Base-by-base conservation (phyloP, 2,113 vertebrate genomes). In the Actenoides hombroni region DNA sequence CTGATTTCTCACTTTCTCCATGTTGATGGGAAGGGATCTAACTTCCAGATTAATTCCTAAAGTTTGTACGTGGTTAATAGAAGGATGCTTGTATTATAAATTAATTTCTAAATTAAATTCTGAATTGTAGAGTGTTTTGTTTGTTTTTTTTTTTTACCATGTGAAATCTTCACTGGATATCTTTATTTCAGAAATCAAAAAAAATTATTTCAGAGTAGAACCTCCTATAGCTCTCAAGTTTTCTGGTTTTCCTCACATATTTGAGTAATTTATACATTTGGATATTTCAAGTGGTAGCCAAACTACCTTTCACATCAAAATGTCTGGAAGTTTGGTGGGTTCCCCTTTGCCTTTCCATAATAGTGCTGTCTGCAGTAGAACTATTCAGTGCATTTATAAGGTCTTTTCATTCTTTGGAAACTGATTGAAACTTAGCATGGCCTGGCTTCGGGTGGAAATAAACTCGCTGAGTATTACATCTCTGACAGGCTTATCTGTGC, bases 401-500 rank as follows among this genome's bases (percentile, higher is more conserved):
- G 35, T 46, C 28, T 70, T 51, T 25, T 59, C 1, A 3, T 60
- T 85, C 23, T 69, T 91, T 44, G 53, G 70, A 79, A 76, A 28
- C 17, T 53, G 20, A 11, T 61, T 91, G 68, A 59, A 65, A 74
- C 23, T 60, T 33, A 21, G 3, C 7, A 9, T 31, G 29, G 28
- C 42, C 39, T 60, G 35, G 35, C 53, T 79, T 75, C 33, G 39
- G 53, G 20, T 84, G 33, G 39, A 59, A 85, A 19, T 85, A n/a
- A 71, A 69, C 24, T 51, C 18, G 46, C 0, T 0, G 6, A 33
- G 14, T 51, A 24, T 37, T 19, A 1, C 3, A 21, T 28, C 29
- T 83, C 11, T n/a, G 28, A 73, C 31, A 81, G 48, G 21, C 1
- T 92, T 73, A 33, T 17, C 12, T 37, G 37, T 46, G 13, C 75